A percentile compares a stretch with the other conserved stretches of the same genome.
Conservation (phyloP, 2,113 vertebrate genomes). For the Brienomyrus longianalis region DNA sequence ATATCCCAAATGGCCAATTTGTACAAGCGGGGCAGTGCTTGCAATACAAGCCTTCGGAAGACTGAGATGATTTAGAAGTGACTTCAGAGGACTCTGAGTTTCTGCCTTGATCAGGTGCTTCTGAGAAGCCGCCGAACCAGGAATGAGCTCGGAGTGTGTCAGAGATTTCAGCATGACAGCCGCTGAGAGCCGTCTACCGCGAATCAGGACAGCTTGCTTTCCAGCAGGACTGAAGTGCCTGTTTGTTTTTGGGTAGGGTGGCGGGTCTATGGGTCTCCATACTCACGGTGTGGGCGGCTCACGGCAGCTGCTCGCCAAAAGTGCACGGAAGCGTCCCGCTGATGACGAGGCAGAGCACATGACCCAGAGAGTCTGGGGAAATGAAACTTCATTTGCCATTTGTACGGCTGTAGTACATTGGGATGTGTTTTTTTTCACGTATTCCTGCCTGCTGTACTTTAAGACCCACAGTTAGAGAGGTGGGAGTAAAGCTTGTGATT, state of each 20-base stretch:
- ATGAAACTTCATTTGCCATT: neutral
- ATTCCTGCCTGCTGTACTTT: neutral
- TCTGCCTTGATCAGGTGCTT: neutral
- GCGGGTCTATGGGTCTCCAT: neutral
- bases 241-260: neutral
- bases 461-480: neutral
- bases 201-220: constrained; percentile 20
- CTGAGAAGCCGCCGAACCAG: constrained; percentile 29
- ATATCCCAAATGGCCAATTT: constrained; percentile 4
- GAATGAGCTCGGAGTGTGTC: constrained; percentile 14
- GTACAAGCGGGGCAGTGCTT: neutral
- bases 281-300: neutral
- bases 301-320: neutral
- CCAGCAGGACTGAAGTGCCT: neutral
- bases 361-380: neutral
- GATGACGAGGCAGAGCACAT: neutral
- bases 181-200: constrained; percentile 21
- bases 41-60: neutral
- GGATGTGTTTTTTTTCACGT: neutral
- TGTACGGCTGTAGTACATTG: neutral
- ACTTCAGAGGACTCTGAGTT: neutral
- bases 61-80: neutral
- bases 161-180: constrained; percentile 1
- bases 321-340: neutral
- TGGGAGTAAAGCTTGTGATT: neutral